Evolutionary conservation across 2,888 invertebrate species (phyloP).

Genomic region (Chouioia cunea): DNA sequence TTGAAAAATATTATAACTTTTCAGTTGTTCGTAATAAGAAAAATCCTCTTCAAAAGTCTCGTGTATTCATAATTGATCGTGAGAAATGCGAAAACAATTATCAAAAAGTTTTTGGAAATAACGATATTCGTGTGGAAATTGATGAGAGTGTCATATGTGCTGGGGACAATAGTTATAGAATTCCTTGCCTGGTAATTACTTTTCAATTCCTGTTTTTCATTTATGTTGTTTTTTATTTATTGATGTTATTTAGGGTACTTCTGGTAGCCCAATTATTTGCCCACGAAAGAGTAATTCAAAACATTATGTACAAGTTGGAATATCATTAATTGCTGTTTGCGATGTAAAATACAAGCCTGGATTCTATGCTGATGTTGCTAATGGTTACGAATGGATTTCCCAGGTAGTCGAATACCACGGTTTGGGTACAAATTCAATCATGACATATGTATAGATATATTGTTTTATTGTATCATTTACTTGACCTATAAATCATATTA

Average conservation of each 20-base stretch:
- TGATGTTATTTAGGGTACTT: constrained; percentile 72
- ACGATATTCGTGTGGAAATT: not conserved
- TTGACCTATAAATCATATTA: too few species aligned
- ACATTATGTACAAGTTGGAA: constrained; percentile 73
- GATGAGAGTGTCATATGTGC: constrained; percentile 12
- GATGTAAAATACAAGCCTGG: constrained; percentile 77
- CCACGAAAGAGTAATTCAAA: constrained; percentile 71
- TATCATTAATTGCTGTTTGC: constrained; percentile 88
- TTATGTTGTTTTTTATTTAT: too few species aligned
- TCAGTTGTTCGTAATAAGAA: not conserved
- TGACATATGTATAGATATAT: not conserved
- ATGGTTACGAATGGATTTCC: constrained; percentile 4
- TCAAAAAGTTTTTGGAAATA: not conserved
- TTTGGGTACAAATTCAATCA: constrained; percentile 1
- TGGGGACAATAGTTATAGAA: not conserved
- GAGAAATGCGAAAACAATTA: not conserved
- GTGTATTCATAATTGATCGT: not conserved
- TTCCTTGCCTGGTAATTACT: constrained; percentile 1
- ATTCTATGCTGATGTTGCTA: constrained; percentile 14
- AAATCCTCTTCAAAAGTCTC: not conserved
- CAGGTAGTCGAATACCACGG: not conserved
- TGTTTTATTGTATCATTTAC: not conserved
- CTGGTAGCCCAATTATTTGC: constrained; percentile 84
- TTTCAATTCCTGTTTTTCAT: too few species aligned
- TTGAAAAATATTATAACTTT: not conserved